Evolutionary conservation across 1,140 invertebrate genomes (phyloP), one percentile per base, ranked within the genome.

Genomic region (Ladona fulva): DNA sequence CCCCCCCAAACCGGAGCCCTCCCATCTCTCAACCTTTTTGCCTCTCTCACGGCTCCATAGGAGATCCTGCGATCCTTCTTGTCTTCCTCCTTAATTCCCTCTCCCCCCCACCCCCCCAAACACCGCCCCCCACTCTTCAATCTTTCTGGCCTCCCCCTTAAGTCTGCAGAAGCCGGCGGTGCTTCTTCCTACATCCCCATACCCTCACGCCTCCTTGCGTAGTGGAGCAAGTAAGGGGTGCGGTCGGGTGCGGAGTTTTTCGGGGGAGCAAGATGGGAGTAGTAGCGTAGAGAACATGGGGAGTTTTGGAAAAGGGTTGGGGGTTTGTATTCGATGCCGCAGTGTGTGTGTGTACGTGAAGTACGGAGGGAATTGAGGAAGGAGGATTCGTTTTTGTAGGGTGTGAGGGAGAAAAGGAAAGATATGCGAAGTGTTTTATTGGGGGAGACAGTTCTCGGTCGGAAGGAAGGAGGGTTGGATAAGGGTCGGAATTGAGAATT

Each of bases 41-140:
- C 44, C 76, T n/a, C 25, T 25, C 25, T 22, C 76, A 22, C 76
- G 52, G 52, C 22, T 42, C n/a, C 42, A 44, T 29, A 42, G 12
- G 29, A 42, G 77, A 74, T 76, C 78, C 52, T 81, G 74, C 77
- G 79, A 73, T 78, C 77, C 79, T 78, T 75, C 77, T 77, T 76
- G 74, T 80, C 81, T 80, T 81, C 78, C 74, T 77, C 75, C 73
- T 74, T 78, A 77, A 74, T 77, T 79, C 80, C 78, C 80, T 78
- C 79, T 79, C 80, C 81, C 81, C 77, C 77, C 42, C 78, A 77
- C 77, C 59, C n/a, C 79, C 12, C 80, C 82, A 83, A 85, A 85
- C 85, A 83, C 84, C 80, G 81, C 79, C 77, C 78, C 77, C 78
- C 80, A 76, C 82, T 83, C 83, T 83, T 84, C 81, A 83, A 84